Evolutionary conservation across 2,113 vertebrate species (phyloP).

Genomic region (Perognathus longimembris): DNA sequence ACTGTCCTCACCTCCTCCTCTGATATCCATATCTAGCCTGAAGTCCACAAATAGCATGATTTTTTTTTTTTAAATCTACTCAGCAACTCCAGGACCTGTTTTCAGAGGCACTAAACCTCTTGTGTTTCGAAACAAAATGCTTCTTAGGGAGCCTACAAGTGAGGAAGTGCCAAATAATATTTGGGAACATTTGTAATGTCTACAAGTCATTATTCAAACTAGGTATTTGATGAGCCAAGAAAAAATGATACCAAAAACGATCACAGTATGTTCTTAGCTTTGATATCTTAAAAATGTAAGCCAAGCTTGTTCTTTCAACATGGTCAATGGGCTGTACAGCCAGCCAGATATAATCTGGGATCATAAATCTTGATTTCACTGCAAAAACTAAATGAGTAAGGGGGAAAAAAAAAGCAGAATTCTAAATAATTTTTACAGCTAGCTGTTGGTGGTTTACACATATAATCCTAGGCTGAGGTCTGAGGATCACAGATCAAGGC

Average conservation of each 20-base stretch:
- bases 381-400: background rate
- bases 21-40: background rate
- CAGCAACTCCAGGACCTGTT: background rate
- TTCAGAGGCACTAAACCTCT: background rate
- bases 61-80: background rate
- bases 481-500: too few species aligned
- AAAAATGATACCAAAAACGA: background rate
- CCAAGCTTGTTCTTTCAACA: background rate
- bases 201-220: background rate
- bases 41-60: background rate
- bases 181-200: background rate
- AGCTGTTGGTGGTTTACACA: too few species aligned
- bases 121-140: background rate
- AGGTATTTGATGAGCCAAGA: conserved; percentile 14
- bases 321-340: background rate
- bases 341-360: background rate
- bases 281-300: background rate
- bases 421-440: background rate
- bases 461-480: too few species aligned
- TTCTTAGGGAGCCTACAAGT: background rate
- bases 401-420: conserved; percentile 22
- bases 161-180: background rate
- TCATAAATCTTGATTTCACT: too few species aligned
- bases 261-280: background rate
- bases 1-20: background rate